Percentiles rank a stretch among this genome's conserved stretches.
These are phyloP conservation scores for Chelonus formosanus DNA, from an alignment of 2,888 invertebrate genomes.

Conservation along the genomic window DNA sequence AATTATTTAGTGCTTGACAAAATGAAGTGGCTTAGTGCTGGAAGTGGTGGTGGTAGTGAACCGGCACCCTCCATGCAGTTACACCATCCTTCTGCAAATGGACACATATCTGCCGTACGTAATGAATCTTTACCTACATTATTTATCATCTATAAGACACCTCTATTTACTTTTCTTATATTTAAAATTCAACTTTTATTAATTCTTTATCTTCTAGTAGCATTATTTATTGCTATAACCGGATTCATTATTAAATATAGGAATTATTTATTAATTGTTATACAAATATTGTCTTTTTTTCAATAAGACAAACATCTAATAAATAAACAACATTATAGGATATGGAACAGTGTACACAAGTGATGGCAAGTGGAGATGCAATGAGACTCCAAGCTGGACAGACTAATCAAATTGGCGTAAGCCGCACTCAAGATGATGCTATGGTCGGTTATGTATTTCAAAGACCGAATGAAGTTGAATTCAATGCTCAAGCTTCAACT, in stretches of 20 bases:
- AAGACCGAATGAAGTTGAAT: constrained; percentile 82
- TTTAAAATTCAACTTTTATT: too few relatives aligned
- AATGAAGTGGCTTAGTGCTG: constrained; percentile 66
- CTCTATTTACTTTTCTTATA: background rate
- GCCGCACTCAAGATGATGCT: constrained; percentile 82
- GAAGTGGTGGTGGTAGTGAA: constrained; percentile 74
- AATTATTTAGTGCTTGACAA: constrained; percentile 42
- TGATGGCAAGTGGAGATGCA: constrained; percentile 62
- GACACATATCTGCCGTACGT: constrained; percentile 62
- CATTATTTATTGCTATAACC: too few relatives aligned
- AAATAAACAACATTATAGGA: constrained; percentile 46
- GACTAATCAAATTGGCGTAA: constrained; percentile 60
- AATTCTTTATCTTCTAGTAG: too few relatives aligned
- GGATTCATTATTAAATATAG: too few relatives aligned
- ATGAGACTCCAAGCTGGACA: constrained; percentile 61
- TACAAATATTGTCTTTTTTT: too few relatives aligned
- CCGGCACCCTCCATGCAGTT: constrained; percentile 67
- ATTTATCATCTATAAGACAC: background rate
- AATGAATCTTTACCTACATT: constrained; percentile 7
- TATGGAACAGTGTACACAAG: constrained; percentile 61
- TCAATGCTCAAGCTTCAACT: constrained; percentile 69
- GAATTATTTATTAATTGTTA: too few relatives aligned
- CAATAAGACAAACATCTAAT: too few relatives aligned
- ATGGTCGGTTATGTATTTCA: constrained; percentile 93
- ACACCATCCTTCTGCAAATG: constrained; percentile 63